Evolutionary conservation across 1,140 invertebrate genomes (phyloP).

Genomic region (Contarinia nasturtii): DNA sequence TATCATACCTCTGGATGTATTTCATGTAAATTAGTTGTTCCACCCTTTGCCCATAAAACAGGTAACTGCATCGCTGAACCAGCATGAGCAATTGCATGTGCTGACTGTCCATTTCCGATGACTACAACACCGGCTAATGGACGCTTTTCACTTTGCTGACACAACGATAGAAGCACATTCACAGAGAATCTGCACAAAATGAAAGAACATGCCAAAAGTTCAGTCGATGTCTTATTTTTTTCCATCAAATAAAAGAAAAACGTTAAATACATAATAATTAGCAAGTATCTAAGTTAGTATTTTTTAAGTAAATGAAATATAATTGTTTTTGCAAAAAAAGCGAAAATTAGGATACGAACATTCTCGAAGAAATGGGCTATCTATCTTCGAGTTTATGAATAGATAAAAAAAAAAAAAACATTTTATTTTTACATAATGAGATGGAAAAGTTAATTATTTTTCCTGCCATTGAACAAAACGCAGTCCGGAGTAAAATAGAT

Average conservation of each 20-base stretch:
- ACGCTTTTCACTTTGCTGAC: slow-evolving; percentile 18
- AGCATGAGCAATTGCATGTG: slow-evolving; percentile 20
- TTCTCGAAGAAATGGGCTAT: too few relatives aligned
- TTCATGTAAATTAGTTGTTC: slow-evolving; percentile 14
- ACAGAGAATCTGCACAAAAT: slow-evolving; percentile 16
- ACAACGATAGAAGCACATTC: slow-evolving; percentile 16
- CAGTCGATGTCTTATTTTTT: too few relatives aligned
- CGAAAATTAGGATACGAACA: too few relatives aligned
- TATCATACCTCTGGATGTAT: slow-evolving; percentile 10
- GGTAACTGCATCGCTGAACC: slow-evolving; percentile 20
- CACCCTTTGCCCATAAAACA: slow-evolving; percentile 23
- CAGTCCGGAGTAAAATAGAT: too few relatives aligned
- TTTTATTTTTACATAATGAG: too few relatives aligned
- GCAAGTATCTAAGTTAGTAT: too few relatives aligned
- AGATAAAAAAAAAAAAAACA: too few relatives aligned
- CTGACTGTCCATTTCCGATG: slow-evolving; percentile 21
- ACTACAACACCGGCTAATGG: slow-evolving; percentile 21
- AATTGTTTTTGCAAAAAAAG: too few relatives aligned
- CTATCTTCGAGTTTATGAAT: too few relatives aligned
- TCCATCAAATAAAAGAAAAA: neutral
- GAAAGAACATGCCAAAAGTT: neutral
- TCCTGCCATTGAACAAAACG: too few relatives aligned
- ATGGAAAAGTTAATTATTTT: too few relatives aligned
- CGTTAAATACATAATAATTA: neutral
- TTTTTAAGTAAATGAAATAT: too few relatives aligned